A percentile compares a stretch with the other conserved stretches of the same genome.
These are phyloP conservation scores for Lissonota sp. DNA, from an alignment of 2,888 invertebrate genomes.

Conservation along the genomic window DNA sequence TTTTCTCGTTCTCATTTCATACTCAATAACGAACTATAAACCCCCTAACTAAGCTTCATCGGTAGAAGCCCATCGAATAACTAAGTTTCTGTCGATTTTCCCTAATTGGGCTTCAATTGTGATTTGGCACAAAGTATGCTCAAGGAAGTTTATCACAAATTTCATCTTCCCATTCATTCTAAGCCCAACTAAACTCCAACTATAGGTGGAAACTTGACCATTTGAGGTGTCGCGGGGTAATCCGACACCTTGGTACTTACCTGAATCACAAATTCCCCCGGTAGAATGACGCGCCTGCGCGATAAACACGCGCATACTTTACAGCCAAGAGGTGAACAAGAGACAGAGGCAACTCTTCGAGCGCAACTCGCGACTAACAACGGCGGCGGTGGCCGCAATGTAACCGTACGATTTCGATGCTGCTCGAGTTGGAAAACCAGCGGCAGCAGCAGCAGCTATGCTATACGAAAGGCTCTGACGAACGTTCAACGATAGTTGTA, in stretches of 20 bases:
- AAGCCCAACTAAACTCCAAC: too few relatives aligned
- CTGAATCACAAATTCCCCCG: conserved; percentile 45
- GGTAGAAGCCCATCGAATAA: too few relatives aligned
- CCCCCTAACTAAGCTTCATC: too few relatives aligned
- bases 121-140: too few relatives aligned
- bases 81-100: too few relatives aligned
- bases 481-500: conserved; percentile 65
- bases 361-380: not conserved
- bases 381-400: not conserved
- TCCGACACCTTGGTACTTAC: conserved; percentile 15
- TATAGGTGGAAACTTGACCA: too few relatives aligned
- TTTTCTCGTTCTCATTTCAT: too few relatives aligned
- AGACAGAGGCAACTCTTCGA: conserved; percentile 11
- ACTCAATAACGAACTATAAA: too few relatives aligned
- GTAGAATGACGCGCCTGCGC: conserved; percentile 58
- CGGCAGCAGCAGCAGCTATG: conserved; percentile 29
- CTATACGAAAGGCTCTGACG: conserved; percentile 33
- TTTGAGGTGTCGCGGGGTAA: conserved; percentile 15
- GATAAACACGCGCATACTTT: conserved; percentile 44
- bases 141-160: too few relatives aligned
- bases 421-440: conserved; percentile 46
- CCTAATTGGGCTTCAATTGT: too few relatives aligned
- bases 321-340: conserved; percentile 31
- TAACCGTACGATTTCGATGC: conserved; percentile 49
- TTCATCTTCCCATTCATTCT: too few relatives aligned